Evolutionary conservation across 2,113 vertebrate genomes (phyloP).

Genomic region (Carollia perspicillata): DNA sequence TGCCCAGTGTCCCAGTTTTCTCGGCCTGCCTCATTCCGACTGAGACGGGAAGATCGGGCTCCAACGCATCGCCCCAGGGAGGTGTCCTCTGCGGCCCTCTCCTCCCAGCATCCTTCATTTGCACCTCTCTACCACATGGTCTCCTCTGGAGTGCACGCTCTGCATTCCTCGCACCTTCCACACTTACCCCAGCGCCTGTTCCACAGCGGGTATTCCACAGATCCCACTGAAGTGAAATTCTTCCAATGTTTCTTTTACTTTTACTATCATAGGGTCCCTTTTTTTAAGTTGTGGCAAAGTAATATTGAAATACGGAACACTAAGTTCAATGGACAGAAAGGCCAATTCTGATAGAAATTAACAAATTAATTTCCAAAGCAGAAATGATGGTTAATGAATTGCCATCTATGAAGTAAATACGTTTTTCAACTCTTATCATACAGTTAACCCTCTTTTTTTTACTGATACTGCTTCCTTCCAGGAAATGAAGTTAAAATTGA

Average conservation of each 20-base stretch:
- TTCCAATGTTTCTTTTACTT: not conserved
- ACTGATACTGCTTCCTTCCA: not conserved
- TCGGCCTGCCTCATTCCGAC: not conserved
- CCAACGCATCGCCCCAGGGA: not conserved
- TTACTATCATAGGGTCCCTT: not conserved
- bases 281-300: not conserved
- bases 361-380: not conserved
- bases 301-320: not conserved
- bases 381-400: not conserved
- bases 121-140: fast-evolving
- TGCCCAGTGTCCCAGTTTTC: not conserved
- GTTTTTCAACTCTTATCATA: not conserved
- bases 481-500: not conserved
- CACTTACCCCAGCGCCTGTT: not conserved
- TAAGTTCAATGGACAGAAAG: not conserved
- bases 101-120: too few species aligned
- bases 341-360: not conserved
- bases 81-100: not conserved
- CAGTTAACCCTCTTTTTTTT: not conserved
- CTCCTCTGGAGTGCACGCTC: not conserved
- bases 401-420: not conserved
- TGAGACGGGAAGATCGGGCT: not conserved
- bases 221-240: not conserved
- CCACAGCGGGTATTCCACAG: not conserved
- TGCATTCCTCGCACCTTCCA: not conserved